These are phyloP conservation scores for Drosophila fungiperda DNA, from an alignment of 2,888 invertebrate genomes.

Conservation along the genomic window DNA sequence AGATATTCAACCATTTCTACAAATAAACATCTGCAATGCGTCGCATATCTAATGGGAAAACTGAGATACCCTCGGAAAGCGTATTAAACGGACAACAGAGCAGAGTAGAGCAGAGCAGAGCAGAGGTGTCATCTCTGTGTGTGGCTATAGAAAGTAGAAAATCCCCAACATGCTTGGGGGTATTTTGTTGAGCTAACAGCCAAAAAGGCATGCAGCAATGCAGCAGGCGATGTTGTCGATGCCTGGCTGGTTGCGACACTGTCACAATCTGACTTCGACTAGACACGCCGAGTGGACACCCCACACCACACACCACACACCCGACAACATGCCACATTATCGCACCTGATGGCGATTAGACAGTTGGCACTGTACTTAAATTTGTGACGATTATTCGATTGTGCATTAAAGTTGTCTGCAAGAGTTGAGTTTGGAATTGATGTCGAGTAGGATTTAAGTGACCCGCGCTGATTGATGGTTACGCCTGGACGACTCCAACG, in stretches of 20 bases:
- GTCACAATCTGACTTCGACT: slow-evolving; percentile 66
- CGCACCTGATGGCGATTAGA: slow-evolving; percentile 69
- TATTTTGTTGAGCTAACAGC: slow-evolving; percentile 65
- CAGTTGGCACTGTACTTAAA: slow-evolving; percentile 45
- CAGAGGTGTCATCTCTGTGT: slow-evolving; percentile 28
- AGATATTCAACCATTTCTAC: neutral
- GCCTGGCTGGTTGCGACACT: slow-evolving; percentile 27
- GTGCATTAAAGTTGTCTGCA: slow-evolving; percentile 1
- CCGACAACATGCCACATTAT: slow-evolving; percentile 57
- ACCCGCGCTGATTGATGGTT: slow-evolving; percentile 53
- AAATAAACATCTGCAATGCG: neutral
- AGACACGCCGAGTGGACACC: slow-evolving; percentile 19
- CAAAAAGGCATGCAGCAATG: slow-evolving; percentile 62
- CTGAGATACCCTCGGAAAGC: neutral
- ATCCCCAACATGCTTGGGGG: slow-evolving; percentile 65
- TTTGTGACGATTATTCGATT: slow-evolving; percentile 32
- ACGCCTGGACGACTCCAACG: neutral
- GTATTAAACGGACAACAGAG: slow-evolving; percentile 5
- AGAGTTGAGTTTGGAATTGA: slow-evolving; percentile 40
- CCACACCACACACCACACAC: neutral
- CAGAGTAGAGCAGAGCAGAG: slow-evolving; percentile 2
- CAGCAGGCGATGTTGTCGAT: slow-evolving; percentile 37
- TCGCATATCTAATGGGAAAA: neutral
- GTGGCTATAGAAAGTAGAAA: slow-evolving; percentile 39
- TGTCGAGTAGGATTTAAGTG: slow-evolving; percentile 45